Base-by-base conservation (phyloP, 2,797 vertebrate genomes). In the Helarctos malayanus region DNA sequence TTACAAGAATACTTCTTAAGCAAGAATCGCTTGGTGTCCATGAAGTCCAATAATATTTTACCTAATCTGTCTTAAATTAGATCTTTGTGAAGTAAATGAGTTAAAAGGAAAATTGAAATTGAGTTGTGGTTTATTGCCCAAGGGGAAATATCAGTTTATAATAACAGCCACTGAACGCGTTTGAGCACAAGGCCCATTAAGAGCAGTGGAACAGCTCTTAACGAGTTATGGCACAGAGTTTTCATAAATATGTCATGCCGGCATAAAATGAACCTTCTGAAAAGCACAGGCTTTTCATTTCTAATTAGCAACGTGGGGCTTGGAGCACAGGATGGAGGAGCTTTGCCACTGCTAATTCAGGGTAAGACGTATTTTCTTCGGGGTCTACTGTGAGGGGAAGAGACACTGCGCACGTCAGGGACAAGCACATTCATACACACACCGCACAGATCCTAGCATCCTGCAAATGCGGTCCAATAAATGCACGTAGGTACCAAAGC, bases 51-150 rank as follows among this genome's bases (percentile, higher is more conserved):
- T 80, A 25, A 92, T 6, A 2, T 61, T 88, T 94, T 47, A 84
- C 95, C 93, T 97, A 87, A 3, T 98, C 84, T 96, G 96, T 98
- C 83, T 97, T 95, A 86, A 98, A 98, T 85, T 41, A 98, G 95
- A 94, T 96, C 93, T 52, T 2, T 5, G 91, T 94, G 97, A 95
- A 90, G 96, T 65, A 89, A 98, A 97, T 96, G 92, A 98, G 85
- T 97, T 92, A 98, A 88, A 82, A 89, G 87, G 98, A 97, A 98
- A 98, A 98, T 7, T 89, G 49, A 79, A 97, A 97, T 47, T 94
- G 69, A 97, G n/a, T 79, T 97, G 97, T 21, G 96, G 98, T 76
- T 96, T 96, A 10, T 91, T 75, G 32, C 16, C 0, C 32, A 41
- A 93, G 3, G 97, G 89, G 93, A 85, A 96, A 61, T 93, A 97